Conservation (phyloP, 2,888 invertebrate species). For the Xestobium rufovillosum region DNA sequence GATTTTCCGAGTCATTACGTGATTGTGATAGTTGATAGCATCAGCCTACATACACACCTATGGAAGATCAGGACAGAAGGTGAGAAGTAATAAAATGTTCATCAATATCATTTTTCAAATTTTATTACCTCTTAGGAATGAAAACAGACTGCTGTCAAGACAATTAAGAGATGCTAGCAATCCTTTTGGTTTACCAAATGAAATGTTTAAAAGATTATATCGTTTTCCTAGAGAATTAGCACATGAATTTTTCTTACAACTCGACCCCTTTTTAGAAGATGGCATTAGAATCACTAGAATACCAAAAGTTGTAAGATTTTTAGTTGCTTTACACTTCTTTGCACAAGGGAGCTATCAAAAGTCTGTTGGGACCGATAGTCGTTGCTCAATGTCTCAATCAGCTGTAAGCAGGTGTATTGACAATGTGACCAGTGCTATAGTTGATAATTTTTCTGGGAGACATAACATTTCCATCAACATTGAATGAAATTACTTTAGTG, state of each 20-base stretch:
- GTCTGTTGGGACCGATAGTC: conserved; percentile 12
- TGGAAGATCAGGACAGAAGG: too few relatives aligned
- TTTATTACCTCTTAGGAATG: conserved; percentile 4
- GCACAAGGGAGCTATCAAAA: conserved; percentile 16
- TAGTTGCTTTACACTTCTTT: conserved; percentile 15
- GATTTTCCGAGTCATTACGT: too few relatives aligned
- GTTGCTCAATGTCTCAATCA: conserved; percentile 10
- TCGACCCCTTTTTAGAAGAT: not conserved
- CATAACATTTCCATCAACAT: conserved; percentile 7
- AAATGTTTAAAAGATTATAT: conserved; percentile 2
- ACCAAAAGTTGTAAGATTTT: conserved; percentile 4
- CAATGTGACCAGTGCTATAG: conserved; percentile 5
- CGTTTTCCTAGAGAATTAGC: conserved; percentile 7
- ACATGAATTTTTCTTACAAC: conserved; percentile 5
- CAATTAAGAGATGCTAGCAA: conserved; percentile 7
- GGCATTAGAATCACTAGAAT: conserved; percentile 3
- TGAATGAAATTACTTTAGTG: conserved; percentile 12
- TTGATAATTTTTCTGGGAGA: conserved; percentile 7
- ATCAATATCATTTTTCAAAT: too few relatives aligned
- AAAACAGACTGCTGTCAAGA: conserved; percentile 3
- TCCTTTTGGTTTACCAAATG: conserved; percentile 4
- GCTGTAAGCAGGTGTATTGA: conserved; percentile 7
- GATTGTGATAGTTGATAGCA: too few relatives aligned
- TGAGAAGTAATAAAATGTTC: too few relatives aligned
- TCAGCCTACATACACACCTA: too few relatives aligned